A percentile compares a stretch with the other conserved stretches of the same genome.
phyloP scores from a whole-genome alignment of 2,113 vertebrate species.

The Calcarius ornatus region DNA sequence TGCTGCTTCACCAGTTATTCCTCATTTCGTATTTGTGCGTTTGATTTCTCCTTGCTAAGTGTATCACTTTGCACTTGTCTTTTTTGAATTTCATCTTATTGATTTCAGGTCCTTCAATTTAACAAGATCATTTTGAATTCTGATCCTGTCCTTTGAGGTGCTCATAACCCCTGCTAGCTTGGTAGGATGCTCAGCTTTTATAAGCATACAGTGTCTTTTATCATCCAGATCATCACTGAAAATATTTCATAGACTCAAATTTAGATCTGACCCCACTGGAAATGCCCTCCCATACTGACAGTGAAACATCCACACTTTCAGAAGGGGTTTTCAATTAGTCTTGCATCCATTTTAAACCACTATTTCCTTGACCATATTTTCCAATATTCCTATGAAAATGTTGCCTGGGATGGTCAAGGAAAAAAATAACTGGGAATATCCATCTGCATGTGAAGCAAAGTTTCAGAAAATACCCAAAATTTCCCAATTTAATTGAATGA shows the following conservation, averaged over 20 bases:
- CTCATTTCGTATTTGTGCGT: constrained; percentile 26
- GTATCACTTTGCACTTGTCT: constrained; percentile 45
- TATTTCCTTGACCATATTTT: neutral
- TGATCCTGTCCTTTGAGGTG: neutral
- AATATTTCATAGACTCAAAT: neutral
- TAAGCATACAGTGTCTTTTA: neutral
- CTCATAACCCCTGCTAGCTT: neutral
- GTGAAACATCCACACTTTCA: neutral
- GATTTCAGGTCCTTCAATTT: constrained; percentile 46
- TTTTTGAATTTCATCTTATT: constrained; percentile 54
- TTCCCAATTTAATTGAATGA: neutral
- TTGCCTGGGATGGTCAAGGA: neutral
- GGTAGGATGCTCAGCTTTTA: neutral
- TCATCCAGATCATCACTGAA: neutral
- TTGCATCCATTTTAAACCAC: neutral
- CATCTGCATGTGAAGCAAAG: neutral
- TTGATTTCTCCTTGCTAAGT: constrained; percentile 53
- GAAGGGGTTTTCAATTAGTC: neutral
- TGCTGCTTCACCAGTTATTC: constrained; percentile 45
- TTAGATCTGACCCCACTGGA: neutral
- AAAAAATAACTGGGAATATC: neutral
- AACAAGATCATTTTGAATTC: constrained; percentile 37
- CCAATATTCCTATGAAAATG: neutral
- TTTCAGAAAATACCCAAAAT: neutral
- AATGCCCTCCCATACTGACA: neutral